These are phyloP conservation scores for Rotaria macrura DNA, from an alignment of 2,888 invertebrate species.

Conservation along the genomic window DNA sequence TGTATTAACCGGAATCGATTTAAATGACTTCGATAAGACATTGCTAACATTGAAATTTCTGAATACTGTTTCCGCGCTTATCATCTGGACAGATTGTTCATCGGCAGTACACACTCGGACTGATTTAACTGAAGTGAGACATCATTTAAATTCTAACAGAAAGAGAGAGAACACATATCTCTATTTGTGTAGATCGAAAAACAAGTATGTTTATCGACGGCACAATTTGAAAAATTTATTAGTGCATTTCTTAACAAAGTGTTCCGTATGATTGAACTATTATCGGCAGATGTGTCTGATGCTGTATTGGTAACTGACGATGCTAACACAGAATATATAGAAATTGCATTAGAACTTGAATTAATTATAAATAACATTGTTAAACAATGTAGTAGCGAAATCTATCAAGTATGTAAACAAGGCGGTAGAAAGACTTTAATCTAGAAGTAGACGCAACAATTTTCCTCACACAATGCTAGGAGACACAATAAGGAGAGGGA, in stretches of 20 bases:
- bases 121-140: slow-evolving; percentile 60
- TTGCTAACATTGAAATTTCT: slow-evolving; percentile 65
- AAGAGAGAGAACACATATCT: neutral
- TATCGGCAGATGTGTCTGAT: slow-evolving; percentile 11
- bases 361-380: neutral
- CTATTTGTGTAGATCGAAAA: slow-evolving; percentile 55
- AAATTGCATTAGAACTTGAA: neutral
- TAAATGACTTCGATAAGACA: slow-evolving; percentile 65
- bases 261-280: slow-evolving; percentile 16
- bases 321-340: too few species aligned
- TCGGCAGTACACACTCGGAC: slow-evolving; percentile 60
- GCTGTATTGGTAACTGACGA: neutral
- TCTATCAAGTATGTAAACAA: neutral
- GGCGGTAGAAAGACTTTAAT: neutral
- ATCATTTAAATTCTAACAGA: neutral
- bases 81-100: slow-evolving; percentile 75
- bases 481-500: too few species aligned
- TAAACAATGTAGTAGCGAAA: neutral
- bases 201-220: slow-evolving; percentile 65
- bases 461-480: too few species aligned
- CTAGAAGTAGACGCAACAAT: too few species aligned
- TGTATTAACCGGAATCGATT: slow-evolving; percentile 74
- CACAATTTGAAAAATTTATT: slow-evolving; percentile 76
- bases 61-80: slow-evolving; percentile 57
- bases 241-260: slow-evolving; percentile 57